phyloP scores from a whole-genome alignment of 2,888 invertebrate genomes.

The Helicoverpa assulta region DNA sequence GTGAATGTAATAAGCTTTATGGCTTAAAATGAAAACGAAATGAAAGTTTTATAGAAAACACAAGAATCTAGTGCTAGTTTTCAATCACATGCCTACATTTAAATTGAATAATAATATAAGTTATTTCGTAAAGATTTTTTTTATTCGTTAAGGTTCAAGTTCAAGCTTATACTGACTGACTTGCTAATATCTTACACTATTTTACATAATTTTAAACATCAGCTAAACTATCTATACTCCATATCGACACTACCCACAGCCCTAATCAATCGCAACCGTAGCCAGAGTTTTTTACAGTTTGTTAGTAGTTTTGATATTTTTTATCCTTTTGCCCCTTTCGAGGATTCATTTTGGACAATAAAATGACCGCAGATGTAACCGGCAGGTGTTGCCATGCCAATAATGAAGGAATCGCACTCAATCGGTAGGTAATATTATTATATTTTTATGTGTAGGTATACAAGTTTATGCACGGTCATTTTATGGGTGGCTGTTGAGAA shows the following conservation, averaged over 20 bases:
- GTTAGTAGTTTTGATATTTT: conserved; percentile 66
- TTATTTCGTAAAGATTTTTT: too few species aligned
- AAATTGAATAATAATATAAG: too few species aligned
- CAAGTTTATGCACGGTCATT: conserved; percentile 66
- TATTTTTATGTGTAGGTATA: conserved; percentile 64
- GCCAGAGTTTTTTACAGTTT: conserved; percentile 58
- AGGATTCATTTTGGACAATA: conserved; percentile 78
- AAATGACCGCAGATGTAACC: conserved; percentile 83
- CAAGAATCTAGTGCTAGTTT: not conserved
- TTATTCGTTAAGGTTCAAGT: too few species aligned
- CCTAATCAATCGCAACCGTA: conserved; percentile 46
- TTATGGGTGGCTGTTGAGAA: conserved; percentile 55
- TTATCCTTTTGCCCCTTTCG: conserved; percentile 70
- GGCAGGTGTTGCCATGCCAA: conserved; percentile 77
- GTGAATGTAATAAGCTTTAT: not conserved
- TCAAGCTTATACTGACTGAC: too few species aligned
- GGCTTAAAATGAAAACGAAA: not conserved
- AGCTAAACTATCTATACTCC: conserved; percentile 28
- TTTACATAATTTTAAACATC: not conserved
- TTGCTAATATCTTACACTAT: too few species aligned
- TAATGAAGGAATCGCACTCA: conserved; percentile 55
- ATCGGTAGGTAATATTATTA: conserved; percentile 43
- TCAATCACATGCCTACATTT: too few species aligned
- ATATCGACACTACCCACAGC: conserved; percentile 38
- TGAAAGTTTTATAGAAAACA: not conserved